Base-by-base conservation (phyloP, 2,797 vertebrate genomes). In the Macroramphosus scolopax region DNA sequence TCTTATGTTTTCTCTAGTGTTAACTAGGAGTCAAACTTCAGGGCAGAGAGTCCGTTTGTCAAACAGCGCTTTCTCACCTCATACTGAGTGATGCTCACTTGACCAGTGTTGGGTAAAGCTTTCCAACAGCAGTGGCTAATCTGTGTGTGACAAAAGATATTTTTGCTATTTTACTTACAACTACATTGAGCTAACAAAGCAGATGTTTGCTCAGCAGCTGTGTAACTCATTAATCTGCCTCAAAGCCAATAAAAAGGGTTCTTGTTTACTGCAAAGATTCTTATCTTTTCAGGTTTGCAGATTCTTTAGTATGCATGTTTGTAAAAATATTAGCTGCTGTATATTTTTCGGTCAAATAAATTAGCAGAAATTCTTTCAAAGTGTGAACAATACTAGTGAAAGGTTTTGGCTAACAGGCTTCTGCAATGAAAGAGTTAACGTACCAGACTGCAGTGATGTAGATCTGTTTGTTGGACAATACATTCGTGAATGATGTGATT, bases 91-190 rank as follows among this genome's bases (percentile, higher is more conserved):
- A 80, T 59, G 85, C 67, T 83, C 81, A 80, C 80, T 85, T 54
- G 85, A 85, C 83, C 81, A 85, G 77, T 87, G 83, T 84, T 85
- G 83, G 83, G 83, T 85, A 85, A 50, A 87, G 80, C 85, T 83
- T 87, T 87, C 85, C 83, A 85, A 87, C 85, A 85, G 85, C 85
- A 64, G 78, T 82, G 85, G 85, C 85, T 87, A 87, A 87, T 87
- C 85, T 87, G 85, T 87, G 85, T 83, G 81, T 85, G 85, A 87
- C 77, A 87, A 87, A 77, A 87, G 77, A 87, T 87, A 85, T 77
- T 85, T 87, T 85, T 82, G 83, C 83, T 85, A 77, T 78, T 84
- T 77, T 22, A 66, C 37, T 79, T 76, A 65, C 70, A 80, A 74
- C 77, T 85, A 81, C 81, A 83, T 79, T 69, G 62, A 72, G 38